These are phyloP conservation scores for Willowsia nigromaculata DNA, from an alignment of 2,888 invertebrate species.

Conservation along the genomic window DNA sequence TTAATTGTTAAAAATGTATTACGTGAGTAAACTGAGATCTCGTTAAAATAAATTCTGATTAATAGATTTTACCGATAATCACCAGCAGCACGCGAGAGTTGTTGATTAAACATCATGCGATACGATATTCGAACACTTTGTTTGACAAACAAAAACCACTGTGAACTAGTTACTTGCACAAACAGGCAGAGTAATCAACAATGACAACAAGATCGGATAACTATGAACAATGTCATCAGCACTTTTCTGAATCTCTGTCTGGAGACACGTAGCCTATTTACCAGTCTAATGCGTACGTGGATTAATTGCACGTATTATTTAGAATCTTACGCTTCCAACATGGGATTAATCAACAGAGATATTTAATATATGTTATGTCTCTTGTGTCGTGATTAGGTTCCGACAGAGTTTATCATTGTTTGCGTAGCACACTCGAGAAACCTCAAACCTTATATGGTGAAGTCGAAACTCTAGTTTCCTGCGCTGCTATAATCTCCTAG, in stretches of 20 bases:
- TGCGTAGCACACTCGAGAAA: neutral
- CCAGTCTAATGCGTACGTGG: neutral
- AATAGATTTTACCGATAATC: neutral
- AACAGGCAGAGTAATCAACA: neutral
- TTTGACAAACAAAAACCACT: neutral
- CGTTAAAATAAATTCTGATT: neutral
- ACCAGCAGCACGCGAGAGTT: neutral
- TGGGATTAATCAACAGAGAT: too few relatives aligned
- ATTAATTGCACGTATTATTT: too few relatives aligned
- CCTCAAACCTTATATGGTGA: neutral
- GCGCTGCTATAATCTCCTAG: neutral
- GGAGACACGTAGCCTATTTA: neutral
- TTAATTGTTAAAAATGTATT: neutral
- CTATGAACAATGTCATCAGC: neutral
- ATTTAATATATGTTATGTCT: neutral
- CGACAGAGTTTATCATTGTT: neutral
- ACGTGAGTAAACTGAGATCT: neutral
- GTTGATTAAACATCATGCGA: neutral
- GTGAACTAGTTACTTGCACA: neutral
- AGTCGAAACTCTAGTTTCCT: neutral
- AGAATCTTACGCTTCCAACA: too few relatives aligned
- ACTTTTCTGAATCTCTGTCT: neutral
- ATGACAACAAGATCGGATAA: neutral
- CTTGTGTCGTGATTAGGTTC: neutral
- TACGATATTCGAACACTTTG: neutral